phyloP scores from a whole-genome alignment of 2,888 invertebrate genomes.

The Pristionchus arcanus region DNA sequence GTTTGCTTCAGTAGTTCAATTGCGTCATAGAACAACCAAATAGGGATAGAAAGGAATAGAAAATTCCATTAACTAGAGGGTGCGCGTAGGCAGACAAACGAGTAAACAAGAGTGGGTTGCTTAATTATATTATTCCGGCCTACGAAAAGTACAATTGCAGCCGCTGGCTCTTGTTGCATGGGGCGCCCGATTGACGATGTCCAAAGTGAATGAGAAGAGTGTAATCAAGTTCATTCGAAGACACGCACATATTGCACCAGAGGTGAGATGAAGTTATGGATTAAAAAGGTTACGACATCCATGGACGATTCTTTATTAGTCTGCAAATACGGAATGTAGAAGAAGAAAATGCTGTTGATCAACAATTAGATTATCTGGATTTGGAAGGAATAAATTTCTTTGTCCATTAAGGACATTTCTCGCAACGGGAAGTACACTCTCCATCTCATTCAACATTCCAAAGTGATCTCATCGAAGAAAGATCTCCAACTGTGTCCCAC shows the following conservation, averaged over 20 bases:
- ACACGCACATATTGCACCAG: conserved; percentile 67
- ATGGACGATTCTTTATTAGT: too few species aligned
- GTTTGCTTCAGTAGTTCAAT: background rate
- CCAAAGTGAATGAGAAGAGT: conserved; percentile 83
- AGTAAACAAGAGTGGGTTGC: background rate
- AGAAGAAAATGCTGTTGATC: too few species aligned
- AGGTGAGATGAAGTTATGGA: conserved; percentile 57
- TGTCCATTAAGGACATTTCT: conserved; percentile 60
- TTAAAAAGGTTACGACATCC: too few species aligned
- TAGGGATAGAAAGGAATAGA: background rate
- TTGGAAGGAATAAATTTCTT: background rate
- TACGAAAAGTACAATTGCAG: conserved; percentile 81
- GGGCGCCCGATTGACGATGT: conserved; percentile 87
- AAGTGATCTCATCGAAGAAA: conserved; percentile 61
- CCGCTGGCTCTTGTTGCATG: conserved; percentile 88
- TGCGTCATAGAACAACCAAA: background rate
- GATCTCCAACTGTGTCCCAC: conserved; percentile 63
- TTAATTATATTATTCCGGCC: background rate
- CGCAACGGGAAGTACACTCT: conserved; percentile 68
- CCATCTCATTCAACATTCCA: conserved; percentile 65
- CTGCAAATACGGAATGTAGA: too few species aligned
- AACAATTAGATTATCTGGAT: background rate
- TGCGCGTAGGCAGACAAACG: background rate
- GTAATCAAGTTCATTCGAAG: conserved; percentile 85
- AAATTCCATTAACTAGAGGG: background rate